These are phyloP conservation scores for Heliconius hewitsoni DNA, from an alignment of 1,140 invertebrate genomes.

Conservation along the genomic window DNA sequence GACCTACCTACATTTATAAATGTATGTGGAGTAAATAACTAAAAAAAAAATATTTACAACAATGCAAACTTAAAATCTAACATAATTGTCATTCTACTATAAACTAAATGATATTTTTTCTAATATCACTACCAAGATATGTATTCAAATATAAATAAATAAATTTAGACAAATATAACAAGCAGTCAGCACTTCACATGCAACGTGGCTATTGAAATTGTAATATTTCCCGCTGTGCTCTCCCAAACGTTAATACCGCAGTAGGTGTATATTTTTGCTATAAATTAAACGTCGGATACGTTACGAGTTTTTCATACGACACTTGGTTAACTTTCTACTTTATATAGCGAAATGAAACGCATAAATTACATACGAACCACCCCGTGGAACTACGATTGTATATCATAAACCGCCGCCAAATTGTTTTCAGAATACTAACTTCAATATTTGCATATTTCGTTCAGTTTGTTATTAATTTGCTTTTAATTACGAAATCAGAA, in stretches of 20 bases:
- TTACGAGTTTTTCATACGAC: slow-evolving; percentile 69
- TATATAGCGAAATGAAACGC: slow-evolving; percentile 73
- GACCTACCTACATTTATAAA: no score
- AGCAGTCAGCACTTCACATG: slow-evolving; percentile 13
- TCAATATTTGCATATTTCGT: slow-evolving; percentile 12
- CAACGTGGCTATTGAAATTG: slow-evolving; percentile 19
- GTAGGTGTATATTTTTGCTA: slow-evolving; percentile 62
- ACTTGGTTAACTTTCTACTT: slow-evolving; percentile 66
- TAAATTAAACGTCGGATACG: slow-evolving; percentile 66
- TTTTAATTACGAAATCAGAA: slow-evolving; percentile 4
- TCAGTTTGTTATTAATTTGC: slow-evolving; percentile 2
- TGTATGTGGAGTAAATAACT: no score
- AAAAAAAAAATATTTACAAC: no score
- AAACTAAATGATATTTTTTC: no score
- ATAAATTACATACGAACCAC: slow-evolving; percentile 64
- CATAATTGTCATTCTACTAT: no score
- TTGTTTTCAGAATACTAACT: slow-evolving; percentile 3
- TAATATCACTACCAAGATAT: no score
- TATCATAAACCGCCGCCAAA: slow-evolving; percentile 32
- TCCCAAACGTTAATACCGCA: slow-evolving; percentile 32
- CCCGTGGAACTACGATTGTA: slow-evolving; percentile 35
- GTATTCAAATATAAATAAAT: background rate
- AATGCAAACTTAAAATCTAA: no score
- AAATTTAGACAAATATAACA: slow-evolving; percentile 8
- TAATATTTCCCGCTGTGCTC: slow-evolving; percentile 8